These are phyloP conservation scores for Cryptus armator DNA, from an alignment of 2,888 invertebrate species.

Conservation along the genomic window DNA sequence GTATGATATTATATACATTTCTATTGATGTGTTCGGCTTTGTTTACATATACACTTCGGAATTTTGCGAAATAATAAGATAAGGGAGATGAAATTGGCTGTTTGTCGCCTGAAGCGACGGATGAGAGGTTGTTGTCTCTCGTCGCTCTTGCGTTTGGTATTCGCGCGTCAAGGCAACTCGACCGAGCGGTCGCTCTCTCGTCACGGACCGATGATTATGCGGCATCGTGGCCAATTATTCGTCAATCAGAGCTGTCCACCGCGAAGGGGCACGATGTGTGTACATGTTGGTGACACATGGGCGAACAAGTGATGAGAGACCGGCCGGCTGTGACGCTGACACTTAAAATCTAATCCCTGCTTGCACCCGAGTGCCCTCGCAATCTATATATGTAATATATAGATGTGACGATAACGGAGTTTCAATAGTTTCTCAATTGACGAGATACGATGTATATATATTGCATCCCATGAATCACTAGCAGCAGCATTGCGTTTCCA, in stretches of 20 bases:
- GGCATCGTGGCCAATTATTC: conserved; percentile 71
- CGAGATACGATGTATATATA: background rate
- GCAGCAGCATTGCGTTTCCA: no score
- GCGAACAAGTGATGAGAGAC: conserved; percentile 56
- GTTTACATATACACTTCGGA: background rate
- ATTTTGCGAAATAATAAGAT: background rate
- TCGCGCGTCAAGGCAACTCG: conserved; percentile 18
- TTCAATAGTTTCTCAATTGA: conserved; percentile 18
- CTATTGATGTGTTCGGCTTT: background rate
- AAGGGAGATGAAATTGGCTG: conserved; percentile 1
- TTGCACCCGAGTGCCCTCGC: conserved; percentile 5
- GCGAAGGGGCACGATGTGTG: conserved; percentile 52
- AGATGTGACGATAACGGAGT: conserved; percentile 22
- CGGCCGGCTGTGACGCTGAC: conserved; percentile 54
- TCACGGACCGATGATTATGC: conserved; percentile 68
- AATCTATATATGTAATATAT: conserved; percentile 16
- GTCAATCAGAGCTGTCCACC: conserved; percentile 70
- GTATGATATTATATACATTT: background rate
- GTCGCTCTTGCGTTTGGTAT: background rate
- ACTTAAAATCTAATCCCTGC: conserved; percentile 63
- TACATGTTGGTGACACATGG: conserved; percentile 69
- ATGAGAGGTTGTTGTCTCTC: background rate
- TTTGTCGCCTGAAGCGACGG: conserved; percentile 44
- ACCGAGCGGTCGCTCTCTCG: conserved; percentile 46
- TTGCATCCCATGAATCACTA: background rate